These are phyloP conservation scores for Mormoops blainvillei DNA, from an alignment of 2,113 vertebrate genomes.

Conservation along the genomic window DNA sequence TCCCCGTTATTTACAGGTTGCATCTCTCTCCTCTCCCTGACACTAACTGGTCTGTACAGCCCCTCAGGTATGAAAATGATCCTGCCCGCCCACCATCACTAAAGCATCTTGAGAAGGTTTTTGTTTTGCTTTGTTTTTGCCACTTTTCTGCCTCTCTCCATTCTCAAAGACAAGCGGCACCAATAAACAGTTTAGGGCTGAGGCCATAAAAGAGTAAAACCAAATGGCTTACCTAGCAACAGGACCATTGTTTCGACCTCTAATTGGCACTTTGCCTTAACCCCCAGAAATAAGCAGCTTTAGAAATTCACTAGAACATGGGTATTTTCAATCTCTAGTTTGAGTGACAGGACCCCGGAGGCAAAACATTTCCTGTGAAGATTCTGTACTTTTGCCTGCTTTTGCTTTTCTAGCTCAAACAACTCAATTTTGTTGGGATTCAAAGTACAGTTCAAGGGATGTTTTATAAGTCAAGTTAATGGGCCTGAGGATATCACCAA, in stretches of 20 bases:
- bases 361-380: constrained; percentile 42
- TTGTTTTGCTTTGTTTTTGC: background rate
- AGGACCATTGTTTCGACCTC: background rate
- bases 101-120: background rate
- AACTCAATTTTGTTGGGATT: constrained; percentile 36
- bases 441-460: constrained; percentile 24
- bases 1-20: background rate
- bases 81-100: background rate
- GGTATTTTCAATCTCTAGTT: background rate
- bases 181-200: background rate
- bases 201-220: background rate
- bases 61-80: background rate
- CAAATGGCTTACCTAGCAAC: background rate
- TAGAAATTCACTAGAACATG: background rate
- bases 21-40: background rate
- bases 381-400: constrained; percentile 13
- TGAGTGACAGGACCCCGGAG: constrained; percentile 40
- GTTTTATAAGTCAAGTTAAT: constrained; percentile 31
- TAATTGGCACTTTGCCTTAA: constrained; percentile 3
- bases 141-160: background rate
- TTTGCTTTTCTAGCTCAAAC: constrained; percentile 41
- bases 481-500: background rate
- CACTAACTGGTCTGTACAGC: background rate
- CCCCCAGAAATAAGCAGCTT: background rate
- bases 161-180: background rate